These are phyloP conservation scores for Myiothlypis coronata DNA, from an alignment of 2,797 vertebrate genomes.

Conservation along the genomic window DNA sequence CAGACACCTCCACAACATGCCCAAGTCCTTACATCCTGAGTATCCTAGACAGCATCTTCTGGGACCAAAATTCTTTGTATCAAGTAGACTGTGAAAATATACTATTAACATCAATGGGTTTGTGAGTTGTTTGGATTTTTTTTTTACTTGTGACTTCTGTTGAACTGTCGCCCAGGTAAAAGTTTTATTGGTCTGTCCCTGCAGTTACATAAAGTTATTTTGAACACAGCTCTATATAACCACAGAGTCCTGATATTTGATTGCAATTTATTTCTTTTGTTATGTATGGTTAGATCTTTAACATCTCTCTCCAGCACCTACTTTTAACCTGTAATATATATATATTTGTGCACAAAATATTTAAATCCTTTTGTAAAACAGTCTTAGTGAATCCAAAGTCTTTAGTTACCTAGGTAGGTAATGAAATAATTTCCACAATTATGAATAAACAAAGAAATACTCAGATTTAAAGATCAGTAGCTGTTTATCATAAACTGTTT, in stretches of 20 bases:
- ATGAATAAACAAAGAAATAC: not conserved
- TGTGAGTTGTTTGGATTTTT: not conserved
- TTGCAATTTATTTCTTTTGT: not conserved
- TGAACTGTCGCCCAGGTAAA: not conserved
- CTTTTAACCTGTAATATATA: not conserved
- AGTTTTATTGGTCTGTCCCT: not conserved
- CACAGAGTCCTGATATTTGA: not conserved
- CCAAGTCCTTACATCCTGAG: not conserved
- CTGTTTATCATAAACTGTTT: not conserved
- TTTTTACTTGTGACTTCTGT: not conserved
- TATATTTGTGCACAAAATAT: not conserved
- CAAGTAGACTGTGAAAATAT: not conserved
- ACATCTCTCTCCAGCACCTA: not conserved
- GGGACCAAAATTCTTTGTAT: not conserved
- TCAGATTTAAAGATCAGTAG: not conserved
- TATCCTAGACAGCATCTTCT: not conserved
- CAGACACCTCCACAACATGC: not conserved
- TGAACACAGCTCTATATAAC: not conserved
- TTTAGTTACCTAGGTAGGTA: not conserved
- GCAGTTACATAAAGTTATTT: not conserved
- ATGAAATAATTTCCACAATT: constrained; percentile 22
- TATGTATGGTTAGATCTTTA: constrained; percentile 13
- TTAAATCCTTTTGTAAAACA: constrained; percentile 39
- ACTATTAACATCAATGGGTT: not conserved
- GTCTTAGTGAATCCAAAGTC: not conserved